Evolutionary conservation across 2,113 vertebrate genomes (phyloP), one percentile per base, ranked within the genome.

Genomic region (Lophius piscatorius): DNA sequence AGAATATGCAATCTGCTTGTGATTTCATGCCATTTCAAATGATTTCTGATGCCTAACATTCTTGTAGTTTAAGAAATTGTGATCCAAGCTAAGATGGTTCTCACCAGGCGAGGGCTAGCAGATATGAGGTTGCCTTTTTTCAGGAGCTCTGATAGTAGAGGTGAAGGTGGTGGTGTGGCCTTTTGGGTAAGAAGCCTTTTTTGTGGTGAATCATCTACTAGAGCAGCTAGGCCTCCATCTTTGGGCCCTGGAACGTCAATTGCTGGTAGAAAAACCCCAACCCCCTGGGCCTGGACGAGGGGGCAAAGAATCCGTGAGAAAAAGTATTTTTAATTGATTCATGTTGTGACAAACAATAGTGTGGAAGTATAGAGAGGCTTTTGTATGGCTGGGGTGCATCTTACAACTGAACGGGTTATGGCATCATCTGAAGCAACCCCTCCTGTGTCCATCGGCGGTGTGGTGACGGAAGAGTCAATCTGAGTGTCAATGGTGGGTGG

Each of bases 81-180:
- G 21, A 59, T 24, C 3, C 6, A 57, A 8, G 13, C 34, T 18
- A n/a, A n/a, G 11, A 2, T 21, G 34, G 12, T 6, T 51, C 78
- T 93, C 90, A 99, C 97, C 94, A 98, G 91, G 87, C 94, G 94
- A 78, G 97, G 95, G 92, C 95, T 98, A 88, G 95, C 94, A 64
- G 97, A 93, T 82, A 98, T 92, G 72, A 98, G 92, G 92, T 93
- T 98, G 87, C 95, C 93, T 89, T 99, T 99, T 89, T 99, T 99
- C 91, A 99, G 93, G 85, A 99, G 93, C 86, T 99, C 97, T 82
- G 96, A 98, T 74, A 99, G 92, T 79, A 99, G 94, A 80, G 97
- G 97, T 74, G 97, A 99, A 54, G 96, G 95, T 39, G 96, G 97
- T 24, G 97, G 96, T 38, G 96, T 99, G 91, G 94, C 91, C 91